Percentiles rank a stretch among this genome's conserved stretches.
These are phyloP conservation scores for Coboldia fuscipes DNA, from an alignment of 1,140 invertebrate genomes.

Conservation along the genomic window DNA sequence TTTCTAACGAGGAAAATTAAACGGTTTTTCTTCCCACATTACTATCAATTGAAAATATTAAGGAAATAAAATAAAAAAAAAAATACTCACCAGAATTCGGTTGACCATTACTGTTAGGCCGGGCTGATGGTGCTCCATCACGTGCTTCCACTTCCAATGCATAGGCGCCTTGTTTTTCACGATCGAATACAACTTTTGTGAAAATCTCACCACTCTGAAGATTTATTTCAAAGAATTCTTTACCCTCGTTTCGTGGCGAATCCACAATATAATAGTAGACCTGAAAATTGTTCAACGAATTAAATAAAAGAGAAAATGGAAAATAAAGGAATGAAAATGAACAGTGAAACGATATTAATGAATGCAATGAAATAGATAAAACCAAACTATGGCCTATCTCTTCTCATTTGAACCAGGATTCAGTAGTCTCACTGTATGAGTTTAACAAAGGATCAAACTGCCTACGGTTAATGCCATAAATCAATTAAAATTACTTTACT, in stretches of 20 bases:
- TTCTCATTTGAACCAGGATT: no score
- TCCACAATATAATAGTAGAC: slow-evolving; percentile 82
- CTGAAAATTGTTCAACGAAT: slow-evolving; percentile 22
- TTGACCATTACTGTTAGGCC: slow-evolving; percentile 71
- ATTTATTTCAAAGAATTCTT: slow-evolving; percentile 89
- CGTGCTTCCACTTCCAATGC: slow-evolving; percentile 81
- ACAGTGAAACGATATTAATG: not conserved
- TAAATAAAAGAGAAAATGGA: not conserved
- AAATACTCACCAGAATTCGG: slow-evolving; percentile 69
- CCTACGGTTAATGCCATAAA: no score
- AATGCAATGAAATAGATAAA: no score
- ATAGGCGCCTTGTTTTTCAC: slow-evolving; percentile 86
- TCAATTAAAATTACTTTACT: no score
- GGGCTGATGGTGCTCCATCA: slow-evolving; percentile 77
- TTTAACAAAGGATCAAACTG: no score
- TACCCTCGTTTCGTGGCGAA: slow-evolving; percentile 72
- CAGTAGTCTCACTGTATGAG: no score
- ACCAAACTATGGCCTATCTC: no score
- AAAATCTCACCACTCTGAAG: slow-evolving; percentile 82
- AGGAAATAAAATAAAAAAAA: slow-evolving; percentile 6
- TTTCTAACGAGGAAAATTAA: not conserved
- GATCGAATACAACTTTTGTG: slow-evolving; percentile 82
- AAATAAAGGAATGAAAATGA: not conserved
- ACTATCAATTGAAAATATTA: no score
- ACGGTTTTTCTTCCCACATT: slow-evolving; percentile 32